Percentiles rank a stretch among this genome's conserved stretches.
phyloP scores from a whole-genome alignment of 2,888 invertebrate genomes.

The Plagodis dolabraria region DNA sequence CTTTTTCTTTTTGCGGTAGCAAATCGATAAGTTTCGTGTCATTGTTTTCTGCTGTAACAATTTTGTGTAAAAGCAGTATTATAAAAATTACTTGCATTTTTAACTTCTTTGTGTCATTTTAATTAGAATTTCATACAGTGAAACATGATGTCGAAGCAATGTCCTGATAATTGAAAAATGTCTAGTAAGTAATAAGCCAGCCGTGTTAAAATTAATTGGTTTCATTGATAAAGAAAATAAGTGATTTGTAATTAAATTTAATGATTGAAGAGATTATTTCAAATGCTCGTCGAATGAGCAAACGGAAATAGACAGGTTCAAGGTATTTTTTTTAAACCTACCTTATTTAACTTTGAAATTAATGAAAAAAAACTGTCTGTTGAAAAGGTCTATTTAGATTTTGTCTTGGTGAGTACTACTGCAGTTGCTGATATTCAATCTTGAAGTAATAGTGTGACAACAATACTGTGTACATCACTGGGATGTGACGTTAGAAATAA shows the following conservation, averaged over 20 bases:
- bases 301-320: too few species aligned
- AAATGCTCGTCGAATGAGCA: neutral
- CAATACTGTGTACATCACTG: too few species aligned
- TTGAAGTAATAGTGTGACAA: too few species aligned
- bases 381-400: too few species aligned
- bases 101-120: conserved; percentile 40
- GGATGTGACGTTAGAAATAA: too few species aligned
- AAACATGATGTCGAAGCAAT: conserved; percentile 1
- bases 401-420: too few species aligned
- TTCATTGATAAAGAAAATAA: conserved; percentile 41
- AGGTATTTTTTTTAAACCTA: too few species aligned
- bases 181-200: conserved; percentile 31
- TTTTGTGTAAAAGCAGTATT: conserved; percentile 34
- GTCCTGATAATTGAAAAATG: conserved; percentile 15
- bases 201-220: conserved; percentile 40
- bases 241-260: conserved; percentile 22
- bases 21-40: conserved; percentile 65
- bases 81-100: conserved; percentile 49
- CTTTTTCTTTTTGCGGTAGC: conserved; percentile 64
- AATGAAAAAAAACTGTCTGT: too few species aligned
- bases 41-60: conserved; percentile 41
- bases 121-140: conserved; percentile 21
- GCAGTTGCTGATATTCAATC: too few species aligned
- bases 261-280: neutral
- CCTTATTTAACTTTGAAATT: too few species aligned